Evolutionary conservation across 2,113 vertebrate species (phyloP), one percentile per base, ranked within the genome.

Genomic region (Noctilio leporinus): DNA sequence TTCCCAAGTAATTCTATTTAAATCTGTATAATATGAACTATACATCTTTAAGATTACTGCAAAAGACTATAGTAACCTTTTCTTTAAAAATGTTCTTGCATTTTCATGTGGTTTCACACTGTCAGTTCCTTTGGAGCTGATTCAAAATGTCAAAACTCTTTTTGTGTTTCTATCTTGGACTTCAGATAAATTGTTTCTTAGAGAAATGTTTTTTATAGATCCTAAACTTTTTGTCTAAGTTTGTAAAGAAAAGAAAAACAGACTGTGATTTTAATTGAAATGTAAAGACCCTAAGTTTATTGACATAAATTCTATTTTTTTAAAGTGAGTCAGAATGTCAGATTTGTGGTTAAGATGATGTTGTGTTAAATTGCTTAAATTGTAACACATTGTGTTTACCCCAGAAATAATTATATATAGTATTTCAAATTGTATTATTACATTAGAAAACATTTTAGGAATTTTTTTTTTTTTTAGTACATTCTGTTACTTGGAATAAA

Each of bases 11-110:
- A 93, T 94, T 89, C 76, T 81, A 84, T 76, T 47, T 92, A 84
- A 87, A 72, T 95, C 40, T 94, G 55, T 47, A 95, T 89, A 73
- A 93, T 81, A 73, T 69, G 65, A 84, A 69, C 40, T 72, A 91
- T 93, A 80, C 92, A 69, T 86, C 81, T 96, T 97, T 85, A 88
- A 49, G 40, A 93, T 93, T 93, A 91, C 59, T 73, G 51, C 22
- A 83, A 96, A 92, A 91, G 73, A 73, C 64, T 76, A 81, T 28
- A 93, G 33, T 89, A 95, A 96, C 47, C 86, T 97, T 95, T 96
- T 67, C 84, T 88, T 95, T 65, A 89, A 94, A 94, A 96, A 45
- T 83, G 30, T 38, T 81, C 59, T 83, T 72, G n/a, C 33, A 77
- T 96, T 96, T 95, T 89, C 43, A 78, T 38, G 43, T 77, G 72